A percentile compares a stretch with the other conserved stretches of the same genome.
Evolutionary conservation across 2,113 vertebrate species (phyloP).

Genomic region (Paramormyrops kingsleyae): DNA sequence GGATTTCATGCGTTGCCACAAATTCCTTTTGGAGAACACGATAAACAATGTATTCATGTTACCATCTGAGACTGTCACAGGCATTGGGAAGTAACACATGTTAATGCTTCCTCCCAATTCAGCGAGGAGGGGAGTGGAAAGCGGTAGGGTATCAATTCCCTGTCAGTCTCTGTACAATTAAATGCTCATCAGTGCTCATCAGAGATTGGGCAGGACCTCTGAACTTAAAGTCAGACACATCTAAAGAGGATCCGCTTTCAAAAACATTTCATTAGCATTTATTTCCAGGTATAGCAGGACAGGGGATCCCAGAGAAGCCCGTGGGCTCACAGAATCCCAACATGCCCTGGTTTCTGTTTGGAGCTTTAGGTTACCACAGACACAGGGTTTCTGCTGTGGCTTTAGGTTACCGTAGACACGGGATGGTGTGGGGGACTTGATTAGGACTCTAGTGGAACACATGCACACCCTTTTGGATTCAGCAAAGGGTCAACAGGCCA

Average conservation of each 20-base stretch:
- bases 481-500: neutral
- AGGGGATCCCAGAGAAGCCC: neutral
- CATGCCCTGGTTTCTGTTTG: neutral
- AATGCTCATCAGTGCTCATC: neutral
- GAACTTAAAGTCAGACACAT: neutral
- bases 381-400: neutral
- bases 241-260: neutral
- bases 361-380: neutral
- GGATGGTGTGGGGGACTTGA: neutral
- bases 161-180: neutral
- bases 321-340: neutral
- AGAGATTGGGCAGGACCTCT: neutral
- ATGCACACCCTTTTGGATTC: neutral
- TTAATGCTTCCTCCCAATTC: neutral
- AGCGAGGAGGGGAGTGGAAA: neutral
- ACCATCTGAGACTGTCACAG: neutral
- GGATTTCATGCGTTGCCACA: neutral
- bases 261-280: conserved; percentile 8
- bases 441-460: neutral
- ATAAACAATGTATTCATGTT: neutral
- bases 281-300: neutral
- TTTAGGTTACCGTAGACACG: neutral
- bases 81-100: neutral
- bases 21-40: too few relatives aligned
- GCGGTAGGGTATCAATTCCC: neutral